Conservation (phyloP, 2,113 vertebrate genomes). For the Sturnira hondurensis region DNA sequence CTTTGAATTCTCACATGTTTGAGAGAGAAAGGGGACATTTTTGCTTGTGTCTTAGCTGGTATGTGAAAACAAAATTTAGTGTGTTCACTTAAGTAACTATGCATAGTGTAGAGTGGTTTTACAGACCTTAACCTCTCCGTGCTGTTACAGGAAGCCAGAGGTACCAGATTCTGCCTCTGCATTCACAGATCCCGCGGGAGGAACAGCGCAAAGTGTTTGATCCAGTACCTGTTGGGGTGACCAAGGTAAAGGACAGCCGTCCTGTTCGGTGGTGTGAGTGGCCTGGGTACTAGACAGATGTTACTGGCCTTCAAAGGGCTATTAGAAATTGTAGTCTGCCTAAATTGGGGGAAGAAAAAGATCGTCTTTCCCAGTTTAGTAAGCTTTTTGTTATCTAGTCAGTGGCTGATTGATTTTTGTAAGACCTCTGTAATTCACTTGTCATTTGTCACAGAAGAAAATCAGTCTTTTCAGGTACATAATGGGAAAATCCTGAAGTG, state of each 20-base stretch:
- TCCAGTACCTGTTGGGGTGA: constrained; percentile 87
- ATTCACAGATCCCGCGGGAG: constrained; percentile 96
- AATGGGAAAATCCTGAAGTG: neutral
- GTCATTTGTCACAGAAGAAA: neutral
- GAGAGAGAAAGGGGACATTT: neutral
- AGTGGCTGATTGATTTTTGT: neutral
- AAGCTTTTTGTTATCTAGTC: neutral
- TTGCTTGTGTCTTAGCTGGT: neutral
- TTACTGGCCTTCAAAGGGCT: neutral
- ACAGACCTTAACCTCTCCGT: neutral
- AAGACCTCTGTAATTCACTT: neutral
- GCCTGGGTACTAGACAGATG: neutral
- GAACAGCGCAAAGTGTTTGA: constrained; percentile 95
- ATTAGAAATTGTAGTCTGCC: no score
- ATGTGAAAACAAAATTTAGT: neutral
- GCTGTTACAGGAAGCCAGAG: constrained; percentile 82
- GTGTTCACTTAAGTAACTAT: neutral
- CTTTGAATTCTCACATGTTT: constrained; percentile 1
- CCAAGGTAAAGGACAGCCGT: constrained; percentile 80
- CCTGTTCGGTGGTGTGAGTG: neutral
- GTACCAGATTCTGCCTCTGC: constrained; percentile 92
- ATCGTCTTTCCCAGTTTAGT: neutral
- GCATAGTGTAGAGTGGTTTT: neutral
- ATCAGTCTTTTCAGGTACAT: neutral
- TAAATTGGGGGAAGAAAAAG: neutral